Percentiles rank a stretch among this genome's conserved stretches.
phyloP scores from a whole-genome alignment of 2,113 vertebrate species.

The Oncorhynchus nerka region DNA sequence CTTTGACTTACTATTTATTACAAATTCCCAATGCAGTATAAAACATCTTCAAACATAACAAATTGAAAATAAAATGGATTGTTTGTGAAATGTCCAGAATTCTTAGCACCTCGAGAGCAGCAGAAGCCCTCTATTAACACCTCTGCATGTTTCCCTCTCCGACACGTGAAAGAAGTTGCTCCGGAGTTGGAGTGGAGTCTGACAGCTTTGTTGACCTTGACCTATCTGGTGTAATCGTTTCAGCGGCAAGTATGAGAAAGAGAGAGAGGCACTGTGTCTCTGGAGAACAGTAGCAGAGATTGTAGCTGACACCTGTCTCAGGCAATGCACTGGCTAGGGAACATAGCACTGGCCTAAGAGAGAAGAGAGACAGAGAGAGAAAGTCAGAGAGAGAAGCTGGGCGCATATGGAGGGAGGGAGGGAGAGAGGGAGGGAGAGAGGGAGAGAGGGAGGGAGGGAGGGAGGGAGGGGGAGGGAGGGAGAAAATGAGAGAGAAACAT shows the following conservation, averaged over 20 bases:
- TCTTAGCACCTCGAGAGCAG: not conserved
- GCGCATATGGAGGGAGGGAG: not conserved
- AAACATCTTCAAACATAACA: not conserved
- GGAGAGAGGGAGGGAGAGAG: not conserved
- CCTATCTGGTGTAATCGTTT: constrained; percentile 39
- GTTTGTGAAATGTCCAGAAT: constrained; percentile 10
- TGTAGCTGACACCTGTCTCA: constrained; percentile 48
- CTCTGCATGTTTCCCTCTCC: constrained; percentile 27
- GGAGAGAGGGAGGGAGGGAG: constrained; percentile 10
- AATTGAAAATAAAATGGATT: constrained; percentile 29
- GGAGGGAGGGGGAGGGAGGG: not conserved
- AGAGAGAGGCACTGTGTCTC: constrained; percentile 2
- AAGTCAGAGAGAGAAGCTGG: not conserved
- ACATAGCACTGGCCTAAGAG: constrained; percentile 4
- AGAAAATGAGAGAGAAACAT: not conserved
- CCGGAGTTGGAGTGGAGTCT: constrained; percentile 28
- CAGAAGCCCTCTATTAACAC: constrained; percentile 29
- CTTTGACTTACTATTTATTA: not conserved
- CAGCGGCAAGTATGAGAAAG: not conserved
- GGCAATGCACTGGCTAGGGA: constrained; percentile 18
- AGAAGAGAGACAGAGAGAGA: not conserved
- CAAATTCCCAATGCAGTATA: not conserved
- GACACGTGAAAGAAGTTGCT: constrained; percentile 2
- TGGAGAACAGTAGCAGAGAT: constrained; percentile 32
- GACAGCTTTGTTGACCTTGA: constrained; percentile 56